These are phyloP conservation scores for Spizaetus ornatus DNA, from an alignment of 2,113 vertebrate species.

Conservation along the genomic window DNA sequence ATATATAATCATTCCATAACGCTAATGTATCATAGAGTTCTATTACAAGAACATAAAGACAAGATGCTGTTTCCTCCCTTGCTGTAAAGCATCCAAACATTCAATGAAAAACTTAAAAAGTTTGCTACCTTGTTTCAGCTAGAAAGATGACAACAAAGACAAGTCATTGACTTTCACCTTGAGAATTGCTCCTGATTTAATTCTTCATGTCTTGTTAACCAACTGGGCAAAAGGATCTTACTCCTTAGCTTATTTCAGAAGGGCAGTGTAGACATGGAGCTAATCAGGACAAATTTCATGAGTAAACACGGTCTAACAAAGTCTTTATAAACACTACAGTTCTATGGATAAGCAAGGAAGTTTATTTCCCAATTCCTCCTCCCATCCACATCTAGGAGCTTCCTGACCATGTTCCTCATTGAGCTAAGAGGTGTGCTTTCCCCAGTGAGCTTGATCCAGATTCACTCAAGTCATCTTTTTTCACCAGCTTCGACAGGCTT, in stretches of 20 bases:
- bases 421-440: background rate
- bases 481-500: background rate
- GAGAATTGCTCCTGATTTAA: background rate
- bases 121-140: background rate
- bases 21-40: background rate
- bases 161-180: background rate
- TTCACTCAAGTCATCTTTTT: background rate
- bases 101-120: background rate
- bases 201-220: background rate
- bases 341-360: background rate
- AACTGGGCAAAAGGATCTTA: background rate
- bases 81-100: background rate
- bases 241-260: background rate
- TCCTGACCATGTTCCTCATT: background rate
- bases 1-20: background rate
- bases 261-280: background rate
- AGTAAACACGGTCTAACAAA: background rate
- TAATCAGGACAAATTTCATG: background rate
- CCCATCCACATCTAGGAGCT: background rate
- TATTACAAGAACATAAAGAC: background rate
- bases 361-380: background rate
- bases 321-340: background rate
- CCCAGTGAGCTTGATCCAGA: background rate
- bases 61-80: background rate
- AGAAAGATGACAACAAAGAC: background rate